Conservation (phyloP, 2,888 invertebrate genomes). For the Colostygia pectinataria region DNA sequence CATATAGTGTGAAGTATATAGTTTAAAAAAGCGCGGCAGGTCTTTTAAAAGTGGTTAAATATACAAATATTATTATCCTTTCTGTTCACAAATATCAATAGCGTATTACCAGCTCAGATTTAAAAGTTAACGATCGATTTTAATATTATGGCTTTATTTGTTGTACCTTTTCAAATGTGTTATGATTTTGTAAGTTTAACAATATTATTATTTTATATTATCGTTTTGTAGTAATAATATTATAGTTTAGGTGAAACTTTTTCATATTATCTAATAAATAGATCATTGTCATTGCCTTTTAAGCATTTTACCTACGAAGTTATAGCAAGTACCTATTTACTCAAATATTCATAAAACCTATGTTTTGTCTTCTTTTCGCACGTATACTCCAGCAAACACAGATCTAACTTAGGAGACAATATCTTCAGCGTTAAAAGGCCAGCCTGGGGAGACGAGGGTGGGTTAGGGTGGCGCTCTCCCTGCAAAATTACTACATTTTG, state of each 20-base stretch:
- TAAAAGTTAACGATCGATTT: conserved; percentile 73
- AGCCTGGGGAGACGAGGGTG: conserved; percentile 65
- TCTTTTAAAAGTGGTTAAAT: conserved; percentile 57
- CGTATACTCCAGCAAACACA: conserved; percentile 74
- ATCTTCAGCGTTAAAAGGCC: conserved; percentile 81
- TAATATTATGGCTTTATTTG: conserved; percentile 56
- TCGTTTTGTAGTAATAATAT: too few species aligned
- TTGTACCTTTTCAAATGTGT: conserved; percentile 33
- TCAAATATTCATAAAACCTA: too few species aligned
- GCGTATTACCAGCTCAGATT: conserved; percentile 79
- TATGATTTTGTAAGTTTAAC: conserved; percentile 10
- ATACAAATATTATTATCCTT: conserved; percentile 82
- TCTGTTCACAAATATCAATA: conserved; percentile 82
- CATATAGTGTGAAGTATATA: conserved; percentile 33
- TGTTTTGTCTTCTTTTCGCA: conserved; percentile 53
- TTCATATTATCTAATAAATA: too few species aligned
- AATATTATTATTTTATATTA: too few species aligned
- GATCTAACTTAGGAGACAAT: conserved; percentile 81
- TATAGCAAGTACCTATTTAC: too few species aligned
- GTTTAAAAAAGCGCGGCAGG: conserved; percentile 42
- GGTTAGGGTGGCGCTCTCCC: conserved; percentile 60
- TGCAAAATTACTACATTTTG: conserved; percentile 81
- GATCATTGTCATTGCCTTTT: too few species aligned
- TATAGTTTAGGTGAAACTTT: too few species aligned
- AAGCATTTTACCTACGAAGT: too few species aligned